phyloP scores from a whole-genome alignment of 2,888 invertebrate genomes.

The Chrysolina oricalcia region DNA sequence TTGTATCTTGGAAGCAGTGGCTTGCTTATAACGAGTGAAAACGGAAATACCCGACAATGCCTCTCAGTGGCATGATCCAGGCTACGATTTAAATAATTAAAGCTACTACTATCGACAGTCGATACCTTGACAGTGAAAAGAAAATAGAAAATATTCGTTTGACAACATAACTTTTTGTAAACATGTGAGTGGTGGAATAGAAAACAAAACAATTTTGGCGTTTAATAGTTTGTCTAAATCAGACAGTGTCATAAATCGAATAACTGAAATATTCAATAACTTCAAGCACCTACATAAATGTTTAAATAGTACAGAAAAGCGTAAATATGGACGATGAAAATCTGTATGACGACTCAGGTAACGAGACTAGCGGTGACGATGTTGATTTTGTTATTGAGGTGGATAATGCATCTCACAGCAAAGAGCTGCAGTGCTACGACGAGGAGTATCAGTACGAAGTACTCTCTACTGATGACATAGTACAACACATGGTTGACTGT shows the following conservation, averaged over 20 bases:
- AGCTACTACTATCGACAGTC: too few relatives aligned
- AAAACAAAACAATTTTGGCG: constrained; percentile 54
- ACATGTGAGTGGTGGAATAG: constrained; percentile 48
- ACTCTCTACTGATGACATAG: constrained; percentile 96
- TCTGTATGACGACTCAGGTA: constrained; percentile 91
- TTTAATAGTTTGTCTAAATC: constrained; percentile 56
- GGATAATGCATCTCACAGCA: constrained; percentile 81
- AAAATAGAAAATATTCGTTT: too few relatives aligned
- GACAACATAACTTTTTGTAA: constrained; percentile 21
- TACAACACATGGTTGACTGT: constrained; percentile 97
- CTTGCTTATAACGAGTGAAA: too few relatives aligned
- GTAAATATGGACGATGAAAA: constrained; percentile 97
- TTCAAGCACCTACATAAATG: constrained; percentile 33
- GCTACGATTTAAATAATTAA: too few relatives aligned
- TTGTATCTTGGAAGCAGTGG: too few relatives aligned
- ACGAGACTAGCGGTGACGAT: constrained; percentile 95
- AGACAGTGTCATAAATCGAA: constrained; percentile 55
- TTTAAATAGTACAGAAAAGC: constrained; percentile 32
- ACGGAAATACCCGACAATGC: too few relatives aligned
- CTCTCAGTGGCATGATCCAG: too few relatives aligned
- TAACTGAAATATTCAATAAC: constrained; percentile 37
- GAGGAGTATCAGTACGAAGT: constrained; percentile 97
- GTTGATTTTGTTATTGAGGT: constrained; percentile 94
- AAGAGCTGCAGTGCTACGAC: constrained; percentile 85
- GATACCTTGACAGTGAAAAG: too few relatives aligned